Base-by-base conservation (phyloP, 2,113 vertebrate species). In the Actenoides lindsayi region DNA sequence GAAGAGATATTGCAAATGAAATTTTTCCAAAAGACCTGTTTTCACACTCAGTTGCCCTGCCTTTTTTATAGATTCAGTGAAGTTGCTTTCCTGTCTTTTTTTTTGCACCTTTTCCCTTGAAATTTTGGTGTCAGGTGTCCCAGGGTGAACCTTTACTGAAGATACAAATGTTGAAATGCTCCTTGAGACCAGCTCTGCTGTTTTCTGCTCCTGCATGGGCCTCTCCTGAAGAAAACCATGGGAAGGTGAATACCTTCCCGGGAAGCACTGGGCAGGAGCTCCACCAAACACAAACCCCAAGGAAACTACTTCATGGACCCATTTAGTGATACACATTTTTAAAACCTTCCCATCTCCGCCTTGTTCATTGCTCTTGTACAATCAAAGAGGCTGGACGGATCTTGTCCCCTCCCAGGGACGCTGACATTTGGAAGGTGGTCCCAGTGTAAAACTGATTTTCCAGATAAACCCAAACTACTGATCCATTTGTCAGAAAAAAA, bases 381-480 rank as follows among this genome's bases (percentile, higher is more conserved):
- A 11, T 6, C 63, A 9, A 33, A 0, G 48, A 64, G 16, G 5
- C n/a, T 51, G 15, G 76, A 48, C 3, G 13, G 41, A 20, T 48
- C 35, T 7, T 18, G 30, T 20, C 69, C n/a, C 39, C 31, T 68
- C 21, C 39, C 0, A 2, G n/a, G 42, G 9, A 9, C 0, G 0
- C 88, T 25, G 63, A 51, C 18, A 1, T 53, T 85, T 79, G n/a
- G n/a, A 11, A 37, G 51, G 60, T 56, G 51, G 24, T n/a, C 35
- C 70, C 70, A 9, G 54, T 3, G 14, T 31, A 41, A 67, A 51
- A 19, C 0, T 70, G 80, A 44, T 57, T 68, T 41, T 68, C 62
- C 86, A 78, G 10, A 46, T 9, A 35, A 37, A 23, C 20, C 70
- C 62, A 39, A 75, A 39, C 2, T 54, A 35, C 78, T 7, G 79